Evolutionary conservation across 2,113 vertebrate species (phyloP), one percentile per base, ranked within the genome.

Genomic region (Nanorana parkeri): DNA sequence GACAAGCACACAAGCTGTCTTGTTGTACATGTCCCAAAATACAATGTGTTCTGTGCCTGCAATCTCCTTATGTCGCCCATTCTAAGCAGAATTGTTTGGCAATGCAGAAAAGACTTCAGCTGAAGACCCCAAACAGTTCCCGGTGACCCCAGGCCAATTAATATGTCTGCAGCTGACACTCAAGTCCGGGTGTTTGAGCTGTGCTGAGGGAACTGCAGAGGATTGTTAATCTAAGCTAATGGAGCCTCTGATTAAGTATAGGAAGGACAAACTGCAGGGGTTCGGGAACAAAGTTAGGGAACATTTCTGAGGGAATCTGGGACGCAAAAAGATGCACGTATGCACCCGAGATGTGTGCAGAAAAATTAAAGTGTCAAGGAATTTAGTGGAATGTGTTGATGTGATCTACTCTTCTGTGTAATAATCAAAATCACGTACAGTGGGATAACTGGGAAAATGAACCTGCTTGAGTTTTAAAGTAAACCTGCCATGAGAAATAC

Each of bases 181-280:
- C 55, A 41, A 8, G 54, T 36, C 21, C 21, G n/a, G 55, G 72
- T 15, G 17, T 61, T 58, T 75, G 72, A 61, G 21, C 28, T 23
- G 10, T 26, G 56, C 26, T 26, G 20, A 41, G 26, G 29, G 24
- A 55, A 75, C 41, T 75, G 52, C 20, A 6, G 20, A 75, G 61
- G 32, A 41, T 23, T 41, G 55, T 75, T 75, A 60, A 75, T 66
- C 54, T 66, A 26, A 78, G 52, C 63, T 65, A 17, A 77, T 66
- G 23, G 61, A 29, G 21, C 17, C 52, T 28, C 24, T 56, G 55
- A 78, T 78, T 66, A 32, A 67, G 36, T 66, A 78, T 67, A 78
- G 63, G 47, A 55, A 66, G 63, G 52, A 66, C 23, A 55, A 54
- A 55, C 76, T 13, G 8, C 76, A 52, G 76, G 76, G 63, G 76